These are phyloP conservation scores for Drosophila infuscata DNA, from an alignment of 2,888 invertebrate genomes.

Conservation along the genomic window DNA sequence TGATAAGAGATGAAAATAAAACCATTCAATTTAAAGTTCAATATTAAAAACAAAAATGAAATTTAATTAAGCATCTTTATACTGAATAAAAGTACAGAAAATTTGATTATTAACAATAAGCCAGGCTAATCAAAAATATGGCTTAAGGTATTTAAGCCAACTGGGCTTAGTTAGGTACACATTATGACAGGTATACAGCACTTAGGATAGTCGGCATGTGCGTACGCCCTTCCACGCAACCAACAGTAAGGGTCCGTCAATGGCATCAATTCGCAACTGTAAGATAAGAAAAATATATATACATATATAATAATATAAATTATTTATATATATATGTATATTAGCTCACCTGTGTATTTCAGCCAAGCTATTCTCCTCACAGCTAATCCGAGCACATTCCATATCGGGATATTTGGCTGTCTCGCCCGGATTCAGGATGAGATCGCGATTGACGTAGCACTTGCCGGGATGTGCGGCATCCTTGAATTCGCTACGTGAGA, in stretches of 20 bases:
- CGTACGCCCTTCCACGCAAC: too few species aligned
- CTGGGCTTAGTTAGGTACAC: too few species aligned
- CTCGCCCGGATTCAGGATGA: neutral
- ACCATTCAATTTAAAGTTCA: neutral
- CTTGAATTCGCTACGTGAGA: neutral
- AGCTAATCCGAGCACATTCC: neutral
- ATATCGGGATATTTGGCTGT: neutral
- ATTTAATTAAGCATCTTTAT: neutral
- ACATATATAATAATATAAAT: neutral
- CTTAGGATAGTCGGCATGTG: too few species aligned
- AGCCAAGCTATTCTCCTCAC: neutral
- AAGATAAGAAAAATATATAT: neutral
- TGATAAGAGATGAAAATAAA: neutral
- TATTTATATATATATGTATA: neutral
- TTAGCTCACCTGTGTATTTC: neutral
- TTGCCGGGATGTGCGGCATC: neutral
- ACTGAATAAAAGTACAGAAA: neutral
- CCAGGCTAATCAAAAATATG: neutral
- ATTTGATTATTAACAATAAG: neutral
- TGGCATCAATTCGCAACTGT: neutral
- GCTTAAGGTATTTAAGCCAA: neutral
- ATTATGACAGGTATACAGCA: too few species aligned
- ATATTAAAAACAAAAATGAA: neutral
- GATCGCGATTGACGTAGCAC: neutral
- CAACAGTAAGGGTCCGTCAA: neutral